phyloP scores from a whole-genome alignment of 2,888 invertebrate genomes.

The Lepetodrilus schrolli region DNA sequence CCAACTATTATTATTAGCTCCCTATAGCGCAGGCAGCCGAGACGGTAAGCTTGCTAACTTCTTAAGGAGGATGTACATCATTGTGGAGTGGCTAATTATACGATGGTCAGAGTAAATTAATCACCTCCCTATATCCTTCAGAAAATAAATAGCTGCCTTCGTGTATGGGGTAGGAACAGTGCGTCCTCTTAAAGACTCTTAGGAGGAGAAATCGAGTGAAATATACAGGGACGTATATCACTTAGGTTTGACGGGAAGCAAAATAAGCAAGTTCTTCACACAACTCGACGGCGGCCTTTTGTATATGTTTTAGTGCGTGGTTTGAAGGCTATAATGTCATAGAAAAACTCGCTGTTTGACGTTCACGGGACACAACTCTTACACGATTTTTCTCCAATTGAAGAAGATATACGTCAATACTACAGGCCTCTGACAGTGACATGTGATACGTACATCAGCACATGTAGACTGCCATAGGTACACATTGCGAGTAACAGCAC shows the following conservation, averaged over 20 bases:
- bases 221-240: background rate
- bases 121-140: conserved; percentile 3
- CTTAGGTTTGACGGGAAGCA: background rate
- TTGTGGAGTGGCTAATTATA: conserved; percentile 15
- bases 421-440: no score
- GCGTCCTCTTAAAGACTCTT: background rate
- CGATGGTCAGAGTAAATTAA: conserved; percentile 12
- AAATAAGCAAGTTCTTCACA: background rate
- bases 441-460: no score
- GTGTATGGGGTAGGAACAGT: background rate
- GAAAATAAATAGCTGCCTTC: conserved; percentile 13
- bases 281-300: no score
- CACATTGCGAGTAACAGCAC: no score
- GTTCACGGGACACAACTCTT: no score
- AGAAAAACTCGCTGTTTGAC: no score
- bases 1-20: background rate
- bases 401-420: no score
- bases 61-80: conserved; percentile 14
- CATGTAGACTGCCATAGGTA: no score
- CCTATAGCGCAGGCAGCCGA: background rate
- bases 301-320: no score
- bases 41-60: background rate
- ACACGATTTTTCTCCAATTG: no score
- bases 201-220: background rate
- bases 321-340: no score